Conservation (phyloP, 2,888 invertebrate species). For the Philonicus albiceps region DNA sequence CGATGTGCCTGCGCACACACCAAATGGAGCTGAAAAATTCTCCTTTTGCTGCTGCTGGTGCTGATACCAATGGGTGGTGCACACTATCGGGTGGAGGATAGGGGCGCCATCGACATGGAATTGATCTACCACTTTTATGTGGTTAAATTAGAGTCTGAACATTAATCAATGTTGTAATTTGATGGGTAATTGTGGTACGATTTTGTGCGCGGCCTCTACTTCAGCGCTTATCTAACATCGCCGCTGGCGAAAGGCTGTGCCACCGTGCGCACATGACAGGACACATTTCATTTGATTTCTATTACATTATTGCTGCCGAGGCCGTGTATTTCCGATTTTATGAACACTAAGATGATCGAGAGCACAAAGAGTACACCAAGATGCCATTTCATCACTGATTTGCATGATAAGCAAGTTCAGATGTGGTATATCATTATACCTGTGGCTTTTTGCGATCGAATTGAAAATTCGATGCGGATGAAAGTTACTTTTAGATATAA, state of each 20-base stretch:
- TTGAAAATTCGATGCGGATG: background rate
- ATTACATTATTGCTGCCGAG: background rate
- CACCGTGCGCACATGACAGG: background rate
- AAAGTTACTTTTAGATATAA: background rate
- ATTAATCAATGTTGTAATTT: constrained; percentile 17
- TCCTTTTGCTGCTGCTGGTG: background rate
- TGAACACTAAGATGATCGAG: background rate
- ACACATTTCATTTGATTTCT: background rate
- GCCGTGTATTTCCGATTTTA: background rate
- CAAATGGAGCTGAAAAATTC: constrained; percentile 10
- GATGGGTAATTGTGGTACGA: background rate
- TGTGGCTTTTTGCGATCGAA: background rate
- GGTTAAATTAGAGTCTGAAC: background rate
- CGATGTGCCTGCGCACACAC: background rate
- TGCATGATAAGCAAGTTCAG: background rate
- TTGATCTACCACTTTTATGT: background rate
- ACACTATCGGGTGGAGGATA: background rate
- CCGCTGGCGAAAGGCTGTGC: background rate
- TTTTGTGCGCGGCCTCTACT: background rate
- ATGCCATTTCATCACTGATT: background rate
- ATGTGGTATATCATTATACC: background rate
- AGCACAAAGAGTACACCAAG: background rate
- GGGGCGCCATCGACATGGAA: background rate
- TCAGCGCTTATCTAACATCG: background rate
- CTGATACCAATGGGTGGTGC: background rate